Conservation (phyloP, 1,140 invertebrate genomes). For the Drosophila bipectinata region DNA sequence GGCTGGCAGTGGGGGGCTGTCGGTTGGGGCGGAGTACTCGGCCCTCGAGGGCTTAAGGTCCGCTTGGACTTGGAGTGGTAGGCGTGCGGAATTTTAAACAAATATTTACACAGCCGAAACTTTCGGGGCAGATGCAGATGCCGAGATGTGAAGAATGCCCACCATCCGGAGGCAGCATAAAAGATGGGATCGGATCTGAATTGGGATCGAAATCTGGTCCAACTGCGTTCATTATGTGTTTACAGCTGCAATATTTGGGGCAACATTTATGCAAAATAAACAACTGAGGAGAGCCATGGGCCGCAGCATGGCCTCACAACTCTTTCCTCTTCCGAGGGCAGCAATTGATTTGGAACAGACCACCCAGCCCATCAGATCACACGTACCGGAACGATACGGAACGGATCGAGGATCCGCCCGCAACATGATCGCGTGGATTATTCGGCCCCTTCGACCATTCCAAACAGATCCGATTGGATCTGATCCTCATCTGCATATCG, state of each 20-base stretch:
- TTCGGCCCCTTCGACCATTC: not conserved
- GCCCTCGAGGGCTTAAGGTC: conserved; percentile 41
- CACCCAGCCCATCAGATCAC: conserved; percentile 81
- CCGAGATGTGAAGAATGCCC: conserved; percentile 23
- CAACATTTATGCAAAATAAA: conserved; percentile 83
- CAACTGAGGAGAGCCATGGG: conserved; percentile 31
- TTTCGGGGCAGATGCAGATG: conserved; percentile 50
- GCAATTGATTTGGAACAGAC: conserved; percentile 82
- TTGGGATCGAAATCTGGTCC: conserved; percentile 32
- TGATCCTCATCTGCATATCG: conserved; percentile 67
- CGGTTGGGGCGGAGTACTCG: conserved; percentile 5
- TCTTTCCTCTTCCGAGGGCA: conserved; percentile 45
- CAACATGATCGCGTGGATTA: conserved; percentile 44
- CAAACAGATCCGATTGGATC: not conserved
- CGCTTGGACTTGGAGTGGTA: conserved; percentile 31
- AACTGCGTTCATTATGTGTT: conserved; percentile 71
- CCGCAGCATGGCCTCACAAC: conserved; percentile 1
- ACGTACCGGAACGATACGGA: conserved; percentile 68
- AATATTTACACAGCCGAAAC: conserved; percentile 75
- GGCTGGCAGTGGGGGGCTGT: conserved; percentile 10
- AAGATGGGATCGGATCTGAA: conserved; percentile 37
- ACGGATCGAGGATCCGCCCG: conserved; percentile 14
- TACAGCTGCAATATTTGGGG: conserved; percentile 82
- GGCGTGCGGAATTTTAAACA: conserved; percentile 79
- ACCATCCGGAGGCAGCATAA: conserved; percentile 50